Conservation (phyloP, 2,888 invertebrate genomes). For the Sthenelais limicola region DNA sequence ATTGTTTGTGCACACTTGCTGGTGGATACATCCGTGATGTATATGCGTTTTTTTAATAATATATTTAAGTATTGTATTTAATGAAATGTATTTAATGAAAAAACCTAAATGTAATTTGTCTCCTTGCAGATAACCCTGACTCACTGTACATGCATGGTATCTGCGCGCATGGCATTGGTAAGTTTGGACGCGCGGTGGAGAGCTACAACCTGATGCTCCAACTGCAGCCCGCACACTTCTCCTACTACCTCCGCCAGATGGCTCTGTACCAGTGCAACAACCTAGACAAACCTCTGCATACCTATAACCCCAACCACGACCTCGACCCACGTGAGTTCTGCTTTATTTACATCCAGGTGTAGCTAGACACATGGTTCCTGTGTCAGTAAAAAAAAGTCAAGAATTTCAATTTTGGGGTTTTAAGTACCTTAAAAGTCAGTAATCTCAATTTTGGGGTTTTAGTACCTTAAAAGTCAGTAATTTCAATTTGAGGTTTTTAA, state of each 20-base stretch:
- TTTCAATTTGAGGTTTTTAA: no score
- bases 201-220: constrained; percentile 6
- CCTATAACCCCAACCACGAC: constrained; percentile 12
- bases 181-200: background rate
- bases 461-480: no score
- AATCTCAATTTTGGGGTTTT: no score
- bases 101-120: no score
- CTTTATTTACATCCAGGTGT: no score
- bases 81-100: no score
- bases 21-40: no score
- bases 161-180: constrained; percentile 28
- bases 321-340: constrained; percentile 24
- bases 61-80: constrained; percentile 3
- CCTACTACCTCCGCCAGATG: constrained; percentile 32
- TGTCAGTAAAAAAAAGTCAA: no score
- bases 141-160: constrained; percentile 35
- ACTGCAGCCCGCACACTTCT: constrained; percentile 17
- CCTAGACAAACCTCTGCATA: constrained; percentile 14
- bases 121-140: constrained; percentile 18
- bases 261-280: constrained; percentile 13
- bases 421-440: no score
- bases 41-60: background rate
- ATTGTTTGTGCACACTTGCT: no score
- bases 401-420: no score
- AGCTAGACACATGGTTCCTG: no score